These are phyloP conservation scores for Brassicogethes aeneus DNA, from an alignment of 2,888 invertebrate species.

Conservation along the genomic window DNA sequence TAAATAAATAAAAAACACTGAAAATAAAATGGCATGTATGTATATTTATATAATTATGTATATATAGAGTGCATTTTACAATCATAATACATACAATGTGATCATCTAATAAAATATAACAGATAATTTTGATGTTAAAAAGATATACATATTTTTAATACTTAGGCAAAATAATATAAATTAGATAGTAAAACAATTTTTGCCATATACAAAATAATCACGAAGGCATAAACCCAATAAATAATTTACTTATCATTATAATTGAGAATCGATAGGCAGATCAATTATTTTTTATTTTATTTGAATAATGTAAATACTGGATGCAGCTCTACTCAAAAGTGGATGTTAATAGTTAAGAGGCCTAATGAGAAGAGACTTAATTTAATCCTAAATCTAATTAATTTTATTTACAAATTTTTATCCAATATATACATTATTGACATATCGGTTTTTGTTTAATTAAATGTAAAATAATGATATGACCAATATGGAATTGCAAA, in stretches of 20 bases:
- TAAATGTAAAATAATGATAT: conserved; percentile 6
- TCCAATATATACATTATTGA: background rate
- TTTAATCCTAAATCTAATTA: background rate
- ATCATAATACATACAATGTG: conserved; percentile 41
- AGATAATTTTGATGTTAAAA: conserved; percentile 13
- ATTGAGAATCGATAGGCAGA: background rate
- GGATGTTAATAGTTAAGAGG: background rate
- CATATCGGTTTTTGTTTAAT: background rate
- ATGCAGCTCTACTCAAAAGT: too few species aligned
- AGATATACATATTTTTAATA: conserved; percentile 7
- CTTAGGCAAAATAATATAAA: conserved; percentile 8
- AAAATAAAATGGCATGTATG: conserved; percentile 35
- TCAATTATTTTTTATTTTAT: too few species aligned
- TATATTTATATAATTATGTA: conserved; percentile 37
- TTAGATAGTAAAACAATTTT: conserved; percentile 1
- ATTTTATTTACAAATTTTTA: background rate
- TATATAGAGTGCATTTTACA: conserved; percentile 40
- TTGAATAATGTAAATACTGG: too few species aligned
- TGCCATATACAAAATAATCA: conserved; percentile 1
- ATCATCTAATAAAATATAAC: conserved; percentile 31
- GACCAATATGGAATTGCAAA: conserved; percentile 1
- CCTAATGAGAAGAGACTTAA: background rate
- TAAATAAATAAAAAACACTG: conserved; percentile 9
- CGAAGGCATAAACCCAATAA: conserved; percentile 5
- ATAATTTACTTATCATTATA: conserved; percentile 4